Evolutionary conservation across 2,797 vertebrate species (phyloP), one percentile per base, ranked within the genome.

Genomic region (Galagoides demidoff): DNA sequence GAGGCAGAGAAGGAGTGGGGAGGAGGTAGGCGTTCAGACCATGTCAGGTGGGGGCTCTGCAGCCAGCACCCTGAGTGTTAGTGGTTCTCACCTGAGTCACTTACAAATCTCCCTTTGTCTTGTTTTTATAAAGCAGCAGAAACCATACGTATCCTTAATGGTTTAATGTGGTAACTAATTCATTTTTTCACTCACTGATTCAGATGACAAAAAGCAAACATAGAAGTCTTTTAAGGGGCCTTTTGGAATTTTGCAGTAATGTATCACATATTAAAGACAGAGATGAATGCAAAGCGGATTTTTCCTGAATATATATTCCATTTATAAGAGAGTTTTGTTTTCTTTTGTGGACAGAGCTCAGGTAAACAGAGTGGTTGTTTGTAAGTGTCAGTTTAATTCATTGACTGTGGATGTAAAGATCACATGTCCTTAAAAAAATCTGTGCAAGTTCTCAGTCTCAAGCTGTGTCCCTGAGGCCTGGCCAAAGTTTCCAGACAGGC

Each of bases 11-110:
- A 95, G 90, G 86, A 95, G 17, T 83, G 20, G 93, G 99, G 97
- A 96, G 98, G 97, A 98, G 98, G 99, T 99, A 99, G 98, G 88
- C 85, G 89, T 95, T 78, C 19, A 55, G 52, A 12, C 85, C 70
- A 17, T 70, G 34, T 85, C 59, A 77, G 6, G n/a, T 92, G 73
- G 55, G 84, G 63, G 25, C 17, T 12, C 31, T 4, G 63, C 29
- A 85, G 70, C 8, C 16, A 39, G 61, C 25, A 17, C 31, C 81
- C 77, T 45, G 29, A 52, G 43, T 81, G 13, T 70, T 55, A 66
- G 17, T 13, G 31, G 49, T 90, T 73, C 70, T 55, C 22, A 17
- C 29, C n/a, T 52, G 68, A 23, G 39, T 89, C 25, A 34, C 73
- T 74, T 89, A 49, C 85, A 78, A 68, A 57, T 70, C 90, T 43